Evolutionary conservation across 2,888 invertebrate species (phyloP), one percentile per base, ranked within the genome.

Genomic region (Stomorhina lunata): DNA sequence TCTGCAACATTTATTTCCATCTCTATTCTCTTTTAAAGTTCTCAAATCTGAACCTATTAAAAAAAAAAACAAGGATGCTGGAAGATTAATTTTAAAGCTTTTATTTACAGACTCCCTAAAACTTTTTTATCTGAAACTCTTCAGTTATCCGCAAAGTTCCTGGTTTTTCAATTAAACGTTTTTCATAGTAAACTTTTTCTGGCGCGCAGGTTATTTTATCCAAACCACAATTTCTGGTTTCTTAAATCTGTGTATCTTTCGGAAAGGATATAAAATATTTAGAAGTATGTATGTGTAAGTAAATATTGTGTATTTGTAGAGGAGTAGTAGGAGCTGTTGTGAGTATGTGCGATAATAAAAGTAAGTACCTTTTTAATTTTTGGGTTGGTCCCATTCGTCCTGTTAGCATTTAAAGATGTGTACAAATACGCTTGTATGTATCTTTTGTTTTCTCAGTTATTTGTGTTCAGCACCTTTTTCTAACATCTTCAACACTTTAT

Each of bases 361-460:
- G 22, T 75, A 66, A 66, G 65, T 17, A 59, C 45, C 29, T 40
- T 71, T 78, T 72, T 53, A 40, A 15, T 76, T 66, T 76, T 81
- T 85, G 83, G 85, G 85, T 83, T 84, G 84, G 77, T 84, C 84
- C 77, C 83, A 73, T 76, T 84, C 66, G 69, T 32, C 43, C 57
- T 65, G 40, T 84, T 84, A 83, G 65, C 73, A 63, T 37, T 84
- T 72, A 72, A 17, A 69, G 6, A 25, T 45, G 15, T 20, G 32
- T 7, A 25, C 17, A 55, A 10, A 55, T 20, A 7, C 22, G 6
- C 22, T 15, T 57, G 15, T 71, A 78, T 79, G 79, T 84, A 81
- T 84, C 66, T 27, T 78, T 12, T 45, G 43, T 50, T 81, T 80
- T 78, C n/a, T n/a, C n/a, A n/a, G n/a, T n/a, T 81, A 53, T 82